These are phyloP conservation scores for Macaria liturata DNA, from an alignment of 2,888 invertebrate species.

Conservation along the genomic window DNA sequence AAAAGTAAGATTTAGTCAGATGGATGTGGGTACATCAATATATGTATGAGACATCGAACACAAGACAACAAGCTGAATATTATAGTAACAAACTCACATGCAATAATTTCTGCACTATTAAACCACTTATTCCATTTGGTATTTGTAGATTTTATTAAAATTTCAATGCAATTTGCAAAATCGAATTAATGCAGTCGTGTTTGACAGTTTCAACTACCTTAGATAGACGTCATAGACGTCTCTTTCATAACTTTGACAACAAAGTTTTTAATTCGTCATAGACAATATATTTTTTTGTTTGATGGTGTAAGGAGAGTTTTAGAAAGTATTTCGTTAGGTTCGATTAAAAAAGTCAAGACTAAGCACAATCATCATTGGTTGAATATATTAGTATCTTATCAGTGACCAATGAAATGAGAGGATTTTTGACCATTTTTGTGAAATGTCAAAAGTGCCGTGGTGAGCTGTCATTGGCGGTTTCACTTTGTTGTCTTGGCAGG, in stretches of 20 bases:
- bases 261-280: too few species aligned
- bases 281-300: too few species aligned
- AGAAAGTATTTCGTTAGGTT: too few species aligned
- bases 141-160: not conserved
- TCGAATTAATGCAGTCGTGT: conserved; percentile 4
- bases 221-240: not conserved
- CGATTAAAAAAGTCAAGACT: not conserved
- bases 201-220: conserved; percentile 12
- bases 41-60: not conserved
- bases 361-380: conserved; percentile 21
- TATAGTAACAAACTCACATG: conserved; percentile 3
- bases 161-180: too few species aligned
- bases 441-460: conserved; percentile 55
- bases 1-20: not conserved
- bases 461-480: conserved; percentile 70
- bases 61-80: not conserved
- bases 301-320: too few species aligned
- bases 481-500: conserved; percentile 38
- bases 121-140: conserved; percentile 31
- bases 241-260: too few species aligned
- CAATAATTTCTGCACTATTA: not conserved
- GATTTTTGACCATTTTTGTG: not conserved
- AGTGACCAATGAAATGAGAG: conserved; percentile 16
- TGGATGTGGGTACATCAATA: conserved; percentile 14
- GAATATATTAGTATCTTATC: not conserved